Base-by-base conservation (phyloP, 2,113 vertebrate species). In the Taurulus bubalis region DNA sequence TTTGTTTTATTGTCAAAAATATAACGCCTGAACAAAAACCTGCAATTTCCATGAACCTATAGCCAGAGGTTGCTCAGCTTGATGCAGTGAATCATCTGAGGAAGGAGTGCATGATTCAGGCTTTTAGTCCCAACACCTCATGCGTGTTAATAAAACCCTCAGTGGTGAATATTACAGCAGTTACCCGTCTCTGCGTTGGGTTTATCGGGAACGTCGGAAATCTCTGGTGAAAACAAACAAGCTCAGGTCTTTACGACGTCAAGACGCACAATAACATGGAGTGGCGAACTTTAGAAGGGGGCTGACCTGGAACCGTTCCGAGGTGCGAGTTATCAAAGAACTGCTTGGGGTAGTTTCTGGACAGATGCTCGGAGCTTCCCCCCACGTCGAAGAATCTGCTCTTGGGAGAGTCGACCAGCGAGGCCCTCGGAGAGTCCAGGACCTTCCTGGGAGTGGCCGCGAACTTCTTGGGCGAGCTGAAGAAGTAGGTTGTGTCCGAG, bases 301-400 rank as follows among this genome's bases (percentile, higher is more conserved):
- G 7, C 66, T 68, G 79, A 96, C 95, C 95, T 89, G 93, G 77
- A 62, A 83, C 14, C 6, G 75, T 85, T 16, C 92, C 93, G 0
- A 96, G 93, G 28, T 8, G 51, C 15, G 94, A 94, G 89, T 96
- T 95, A 56, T 96, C 94, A 10, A 95, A 96, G 87, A 95, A 96
- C 75, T 91, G 92, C 24, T 70, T 94, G 62, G 94, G 92, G 47
- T 77, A 70, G 53, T 28, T 69, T 65, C 78, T 75, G 1, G 75
- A 67, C 0, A 93, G 36, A 1, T 89, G 6, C 8, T 93, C 88
- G 0, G 81, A 83, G 34, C 69, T 64, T 1, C 71, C 59, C 0
- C 11, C 85, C 10, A 47, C 2, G 8, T 92, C 91, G 30, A 95
- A 95, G 84, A 95, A 92, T 22, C 83, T 84, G 87, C 92, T 95